Evolutionary conservation across 2,113 vertebrate species (phyloP).

Genomic region (Saimiri boliviensis): DNA sequence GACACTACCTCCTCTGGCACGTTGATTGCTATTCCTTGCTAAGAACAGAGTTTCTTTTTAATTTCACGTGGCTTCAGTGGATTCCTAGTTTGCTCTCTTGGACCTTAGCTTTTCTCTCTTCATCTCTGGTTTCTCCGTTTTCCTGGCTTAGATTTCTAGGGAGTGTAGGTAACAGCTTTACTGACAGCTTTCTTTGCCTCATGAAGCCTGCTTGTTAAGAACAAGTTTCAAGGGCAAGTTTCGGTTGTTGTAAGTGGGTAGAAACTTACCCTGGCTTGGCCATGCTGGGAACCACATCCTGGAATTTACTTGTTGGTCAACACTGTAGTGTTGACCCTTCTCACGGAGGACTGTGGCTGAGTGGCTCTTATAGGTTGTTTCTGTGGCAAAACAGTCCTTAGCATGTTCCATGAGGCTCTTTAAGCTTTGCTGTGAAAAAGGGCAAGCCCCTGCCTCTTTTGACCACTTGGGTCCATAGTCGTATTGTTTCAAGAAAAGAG

Average conservation of each 20-base stretch:
- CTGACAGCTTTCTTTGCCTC: not conserved
- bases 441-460: not conserved
- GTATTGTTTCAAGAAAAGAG: not conserved
- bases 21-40: not conserved
- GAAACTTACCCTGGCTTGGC: not conserved
- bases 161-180: not conserved
- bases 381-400: not conserved
- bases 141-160: conserved; percentile 20
- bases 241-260: not conserved
- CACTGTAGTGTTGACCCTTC: not conserved
- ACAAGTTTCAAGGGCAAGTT: not conserved
- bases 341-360: not conserved
- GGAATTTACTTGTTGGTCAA: conserved; percentile 28
- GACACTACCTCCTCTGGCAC: not conserved
- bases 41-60: not conserved
- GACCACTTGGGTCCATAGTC: not conserved
- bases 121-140: not conserved
- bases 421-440: not conserved
- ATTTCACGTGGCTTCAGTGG: not conserved
- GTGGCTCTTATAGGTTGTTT: conserved; percentile 19
- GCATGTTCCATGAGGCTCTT: not conserved
- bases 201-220: not conserved
- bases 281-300: not conserved
- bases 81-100: not conserved
- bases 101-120: not conserved